A percentile compares a stretch with the other conserved stretches of the same genome.
Conservation (phyloP, 1,140 invertebrate species). For the Euura lappo region DNA sequence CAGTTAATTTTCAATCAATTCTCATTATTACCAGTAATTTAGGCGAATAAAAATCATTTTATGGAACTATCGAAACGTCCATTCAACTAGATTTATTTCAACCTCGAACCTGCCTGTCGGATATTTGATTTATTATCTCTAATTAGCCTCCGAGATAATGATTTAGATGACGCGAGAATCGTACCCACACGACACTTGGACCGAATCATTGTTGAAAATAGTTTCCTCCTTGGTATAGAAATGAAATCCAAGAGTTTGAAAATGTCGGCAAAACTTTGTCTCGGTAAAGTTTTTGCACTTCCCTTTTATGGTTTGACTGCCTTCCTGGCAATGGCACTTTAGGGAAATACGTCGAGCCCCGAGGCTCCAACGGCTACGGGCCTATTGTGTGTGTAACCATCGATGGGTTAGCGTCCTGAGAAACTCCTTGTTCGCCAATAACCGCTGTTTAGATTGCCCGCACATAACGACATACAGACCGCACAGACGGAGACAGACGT, state of each 20-base stretch:
- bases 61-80: too few relatives aligned
- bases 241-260: neutral
- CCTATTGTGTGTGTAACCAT: slow-evolving; percentile 37
- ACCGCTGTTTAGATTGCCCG: slow-evolving; percentile 24
- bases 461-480: neutral
- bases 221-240: neutral
- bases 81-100: too few relatives aligned
- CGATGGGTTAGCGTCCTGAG: neutral
- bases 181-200: slow-evolving; percentile 1
- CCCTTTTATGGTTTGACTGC: slow-evolving; percentile 58
- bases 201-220: neutral
- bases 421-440: slow-evolving; percentile 45
- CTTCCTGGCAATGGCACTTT: slow-evolving; percentile 54
- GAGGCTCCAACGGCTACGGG: slow-evolving; percentile 25
- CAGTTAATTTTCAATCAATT: too few relatives aligned
- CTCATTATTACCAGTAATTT: too few relatives aligned
- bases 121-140: neutral
- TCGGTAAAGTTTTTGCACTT: slow-evolving; percentile 18
- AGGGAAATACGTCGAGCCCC: slow-evolving; percentile 51
- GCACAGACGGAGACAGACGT: neutral
- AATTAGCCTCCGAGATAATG: neutral
- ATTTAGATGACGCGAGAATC: slow-evolving; percentile 18
- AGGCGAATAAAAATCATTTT: too few relatives aligned
- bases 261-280: neutral
- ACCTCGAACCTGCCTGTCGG: neutral